phyloP scores from a whole-genome alignment of 1,140 invertebrate genomes.

The Cydia pomonella region DNA sequence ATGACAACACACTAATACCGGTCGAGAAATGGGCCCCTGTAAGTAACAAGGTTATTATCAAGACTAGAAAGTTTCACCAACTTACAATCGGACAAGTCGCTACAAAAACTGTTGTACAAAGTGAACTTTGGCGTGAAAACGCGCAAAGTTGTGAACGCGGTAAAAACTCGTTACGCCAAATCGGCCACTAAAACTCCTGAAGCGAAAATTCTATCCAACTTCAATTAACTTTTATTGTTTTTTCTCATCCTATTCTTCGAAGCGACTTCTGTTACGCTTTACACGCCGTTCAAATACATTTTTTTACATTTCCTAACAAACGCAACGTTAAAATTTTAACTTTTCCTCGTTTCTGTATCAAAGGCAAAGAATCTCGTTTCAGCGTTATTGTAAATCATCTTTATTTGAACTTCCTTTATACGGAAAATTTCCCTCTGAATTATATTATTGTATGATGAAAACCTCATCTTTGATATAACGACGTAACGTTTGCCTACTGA shows the following conservation, averaged over 20 bases:
- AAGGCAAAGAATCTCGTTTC: constrained; percentile 50
- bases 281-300: constrained; percentile 62
- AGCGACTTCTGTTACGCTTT: constrained; percentile 57
- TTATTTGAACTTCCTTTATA: constrained; percentile 54
- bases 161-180: constrained; percentile 78
- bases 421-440: constrained; percentile 35
- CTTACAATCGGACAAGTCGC: background rate
- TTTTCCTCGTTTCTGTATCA: constrained; percentile 51
- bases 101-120: constrained; percentile 44
- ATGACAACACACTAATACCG: no score
- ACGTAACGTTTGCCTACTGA: constrained; percentile 20
- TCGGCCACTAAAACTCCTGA: constrained; percentile 77
- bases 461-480: constrained; percentile 20
- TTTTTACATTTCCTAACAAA: constrained; percentile 63
- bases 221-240: constrained; percentile 80
- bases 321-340: constrained; percentile 59
- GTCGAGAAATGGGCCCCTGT: no score
- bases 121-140: constrained; percentile 56
- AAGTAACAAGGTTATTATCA: background rate
- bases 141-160: constrained; percentile 73
- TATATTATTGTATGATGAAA: constrained; percentile 33
- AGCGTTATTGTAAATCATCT: constrained; percentile 51
- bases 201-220: constrained; percentile 79
- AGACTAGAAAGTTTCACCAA: background rate
- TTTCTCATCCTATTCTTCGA: constrained; percentile 65